These are phyloP conservation scores for Oscheius onirici DNA, from an alignment of 2,888 invertebrate species.

Conservation along the genomic window DNA sequence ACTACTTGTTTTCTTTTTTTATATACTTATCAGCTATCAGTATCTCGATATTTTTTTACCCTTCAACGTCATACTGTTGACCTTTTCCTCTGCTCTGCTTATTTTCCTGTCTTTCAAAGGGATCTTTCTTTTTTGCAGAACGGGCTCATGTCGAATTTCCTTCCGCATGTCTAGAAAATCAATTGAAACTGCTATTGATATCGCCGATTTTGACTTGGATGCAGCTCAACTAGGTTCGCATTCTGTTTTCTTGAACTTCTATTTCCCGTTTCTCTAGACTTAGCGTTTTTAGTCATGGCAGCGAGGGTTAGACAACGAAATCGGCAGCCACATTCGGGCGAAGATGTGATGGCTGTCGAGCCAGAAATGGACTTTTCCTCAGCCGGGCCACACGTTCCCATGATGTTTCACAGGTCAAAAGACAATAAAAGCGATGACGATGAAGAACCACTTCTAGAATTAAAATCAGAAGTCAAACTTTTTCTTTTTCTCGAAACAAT, in stretches of 20 bases:
- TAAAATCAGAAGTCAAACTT: conserved; percentile 21
- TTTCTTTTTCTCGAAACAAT: conserved; percentile 7
- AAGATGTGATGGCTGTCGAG: conserved; percentile 69
- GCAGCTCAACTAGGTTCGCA: conserved; percentile 27
- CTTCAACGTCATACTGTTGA: not conserved
- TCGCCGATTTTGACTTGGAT: conserved; percentile 32
- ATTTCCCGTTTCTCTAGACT: not conserved
- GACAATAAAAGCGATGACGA: conserved; percentile 34
- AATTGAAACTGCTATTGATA: conserved; percentile 18
- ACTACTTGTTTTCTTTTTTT: too few relatives aligned
- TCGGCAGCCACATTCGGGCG: conserved; percentile 55
- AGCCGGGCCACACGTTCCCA: conserved; percentile 55
- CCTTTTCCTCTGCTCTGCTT: not conserved
- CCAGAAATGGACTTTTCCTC: conserved; percentile 61
- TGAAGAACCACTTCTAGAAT: conserved; percentile 41
- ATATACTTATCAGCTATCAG: too few relatives aligned
- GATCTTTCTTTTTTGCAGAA: not conserved
- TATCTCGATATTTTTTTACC: too few relatives aligned
- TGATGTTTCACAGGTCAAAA: conserved; percentile 31
- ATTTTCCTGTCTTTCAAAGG: not conserved
- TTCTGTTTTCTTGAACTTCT: not conserved
- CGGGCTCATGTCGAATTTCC: not conserved
- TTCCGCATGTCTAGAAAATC: conserved; percentile 4
- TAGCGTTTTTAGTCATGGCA: conserved; percentile 48
- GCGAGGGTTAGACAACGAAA: conserved; percentile 48